Evolutionary conservation across 1,140 invertebrate species (phyloP), one percentile per base, ranked within the genome.

Genomic region (Anastrepha ludens): DNA sequence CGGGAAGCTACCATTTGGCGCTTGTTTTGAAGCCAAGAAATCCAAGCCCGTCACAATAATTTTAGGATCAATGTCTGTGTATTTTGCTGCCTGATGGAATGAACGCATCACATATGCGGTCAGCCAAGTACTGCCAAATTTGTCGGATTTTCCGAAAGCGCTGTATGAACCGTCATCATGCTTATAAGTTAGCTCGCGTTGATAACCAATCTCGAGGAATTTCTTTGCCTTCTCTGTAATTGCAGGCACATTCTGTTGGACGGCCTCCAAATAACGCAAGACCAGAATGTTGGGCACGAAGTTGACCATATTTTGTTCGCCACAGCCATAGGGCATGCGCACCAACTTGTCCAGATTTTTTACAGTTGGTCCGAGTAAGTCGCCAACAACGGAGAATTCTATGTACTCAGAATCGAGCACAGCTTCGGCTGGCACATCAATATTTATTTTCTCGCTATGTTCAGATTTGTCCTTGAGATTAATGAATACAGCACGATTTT

Each of bases 241-340:
- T 13, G 65, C 85, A 4, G 91, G 89, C 89, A 91, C 89, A 20
- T 89, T 87, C 0, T 89, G 86, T 7, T 88, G 87, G 6, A 89
- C 94, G 9, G 90, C 93, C 67, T 91, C 90, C 67, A 94, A 89
- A 92, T 99, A 99, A 90, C 97, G 95, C 2, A 97, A 93, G 70
- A 98, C 95, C 60, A 98, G 96, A 90, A 99, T 97, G 92, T 98
- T 98, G 3, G 98, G 98, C 17, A 98, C 97, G 91, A 98, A 97
- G 90, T 98, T 97, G 0, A 98, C 93, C 97, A 99, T 98, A 91
- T 99, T 99, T 93, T 99, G 98, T 94, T 99, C 98, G 55, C 98
- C 98, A 93, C 98, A 99, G 2, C 97, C 98, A 89, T 96, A 97
- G 0, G 98, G 98, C 95, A 98, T 96, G 91, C 95, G 95, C 13